Conservation (phyloP, 1,140 invertebrate genomes). For the Micrasema minimum region DNA sequence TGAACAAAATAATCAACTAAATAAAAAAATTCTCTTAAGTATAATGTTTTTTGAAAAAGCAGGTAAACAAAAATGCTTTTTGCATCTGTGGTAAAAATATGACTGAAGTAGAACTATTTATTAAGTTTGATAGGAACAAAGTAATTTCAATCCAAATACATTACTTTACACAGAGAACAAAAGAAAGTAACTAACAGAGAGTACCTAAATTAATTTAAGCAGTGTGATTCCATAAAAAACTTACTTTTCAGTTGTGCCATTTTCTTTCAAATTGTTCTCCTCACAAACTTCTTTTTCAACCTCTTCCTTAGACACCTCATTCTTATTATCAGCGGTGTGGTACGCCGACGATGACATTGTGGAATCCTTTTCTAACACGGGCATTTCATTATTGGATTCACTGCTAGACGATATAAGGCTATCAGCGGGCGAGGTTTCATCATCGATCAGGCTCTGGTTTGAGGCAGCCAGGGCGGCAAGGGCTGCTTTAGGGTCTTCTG, state of each 20-base stretch:
- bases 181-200: no score
- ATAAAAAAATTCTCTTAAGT: no score
- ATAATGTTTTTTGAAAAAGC: no score
- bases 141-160: no score
- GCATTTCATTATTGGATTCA: slow-evolving; percentile 70
- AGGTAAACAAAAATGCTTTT: background rate
- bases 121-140: no score
- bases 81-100: no score
- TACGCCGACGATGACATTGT: slow-evolving; percentile 62
- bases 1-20: no score
- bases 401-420: slow-evolving; percentile 78
- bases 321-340: slow-evolving; percentile 60
- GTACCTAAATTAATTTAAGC: no score
- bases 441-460: slow-evolving; percentile 73
- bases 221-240: no score
- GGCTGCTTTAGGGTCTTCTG: slow-evolving; percentile 82
- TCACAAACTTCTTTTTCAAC: slow-evolving; percentile 52
- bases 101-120: no score
- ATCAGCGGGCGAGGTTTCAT: slow-evolving; percentile 84
- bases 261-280: slow-evolving; percentile 54
- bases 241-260: slow-evolving; percentile 48
- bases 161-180: no score
- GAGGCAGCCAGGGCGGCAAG: slow-evolving; percentile 77
- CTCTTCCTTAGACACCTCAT: slow-evolving; percentile 63
- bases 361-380: slow-evolving; percentile 60